Conservation (phyloP, 2,888 invertebrate genomes). For the Athrips mouffetella region DNA sequence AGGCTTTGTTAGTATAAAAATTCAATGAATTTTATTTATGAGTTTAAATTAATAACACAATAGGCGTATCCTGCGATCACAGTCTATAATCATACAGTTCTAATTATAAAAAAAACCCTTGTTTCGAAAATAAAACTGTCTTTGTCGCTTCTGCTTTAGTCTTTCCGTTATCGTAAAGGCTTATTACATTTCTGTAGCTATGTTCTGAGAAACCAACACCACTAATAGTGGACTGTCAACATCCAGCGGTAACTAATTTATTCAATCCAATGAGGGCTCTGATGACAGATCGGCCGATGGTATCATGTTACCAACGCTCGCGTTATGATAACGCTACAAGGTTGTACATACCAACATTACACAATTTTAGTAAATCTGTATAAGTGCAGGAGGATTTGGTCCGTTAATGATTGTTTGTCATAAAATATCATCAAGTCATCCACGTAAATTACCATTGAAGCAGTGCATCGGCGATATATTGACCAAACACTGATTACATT, state of each 20-base stretch:
- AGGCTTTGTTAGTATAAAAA: constrained; percentile 4
- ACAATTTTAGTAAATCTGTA: no score
- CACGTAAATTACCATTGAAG: no score
- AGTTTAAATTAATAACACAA: background rate
- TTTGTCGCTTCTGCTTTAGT: background rate
- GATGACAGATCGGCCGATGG: constrained; percentile 37
- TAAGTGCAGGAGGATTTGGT: no score
- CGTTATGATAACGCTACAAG: constrained; percentile 1
- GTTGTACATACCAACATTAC: no score
- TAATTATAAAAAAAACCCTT: no score
- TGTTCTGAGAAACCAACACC: constrained; percentile 15
- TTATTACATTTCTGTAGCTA: background rate
- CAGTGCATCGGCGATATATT: no score
- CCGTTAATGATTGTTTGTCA: no score
- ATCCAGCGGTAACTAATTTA: constrained; percentile 26
- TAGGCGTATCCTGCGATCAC: background rate
- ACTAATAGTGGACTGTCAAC: constrained; percentile 24
- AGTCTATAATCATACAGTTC: no score
- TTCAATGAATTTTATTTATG: constrained; percentile 6
- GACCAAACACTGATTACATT: no score
- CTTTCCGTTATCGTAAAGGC: background rate
- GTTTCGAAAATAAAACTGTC: background rate
- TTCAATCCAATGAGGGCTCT: constrained; percentile 27
- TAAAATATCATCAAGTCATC: no score
- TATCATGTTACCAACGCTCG: constrained; percentile 31